Percentiles rank a stretch among this genome's conserved stretches.
phyloP scores from a whole-genome alignment of 1,140 invertebrate genomes.

The Ganaspis sp. region DNA sequence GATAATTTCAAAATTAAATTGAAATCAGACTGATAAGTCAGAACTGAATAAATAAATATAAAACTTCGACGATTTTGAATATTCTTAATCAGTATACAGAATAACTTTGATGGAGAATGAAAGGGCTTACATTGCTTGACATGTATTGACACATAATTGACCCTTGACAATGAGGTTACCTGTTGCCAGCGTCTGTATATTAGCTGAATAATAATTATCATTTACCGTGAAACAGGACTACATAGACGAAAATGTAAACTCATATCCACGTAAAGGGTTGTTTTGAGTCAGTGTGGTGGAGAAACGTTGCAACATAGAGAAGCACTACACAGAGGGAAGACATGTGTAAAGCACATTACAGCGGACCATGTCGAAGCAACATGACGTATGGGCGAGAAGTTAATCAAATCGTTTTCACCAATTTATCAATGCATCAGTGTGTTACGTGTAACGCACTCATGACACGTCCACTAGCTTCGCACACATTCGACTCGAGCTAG shows the following conservation, averaged over 20 bases:
- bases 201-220: conserved; percentile 14
- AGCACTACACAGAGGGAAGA: neutral
- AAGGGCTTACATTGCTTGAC: conserved; percentile 12
- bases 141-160: neutral
- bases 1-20: no score
- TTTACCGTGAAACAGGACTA: neutral
- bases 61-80: no score
- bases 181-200: neutral
- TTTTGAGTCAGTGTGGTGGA: neutral
- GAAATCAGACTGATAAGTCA: no score
- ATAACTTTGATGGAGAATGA: neutral
- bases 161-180: neutral
- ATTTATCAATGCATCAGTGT: conserved; percentile 22
- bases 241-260: conserved; percentile 2
- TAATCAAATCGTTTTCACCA: conserved; percentile 27
- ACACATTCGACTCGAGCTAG: neutral
- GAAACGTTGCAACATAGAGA: neutral
- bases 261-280: neutral
- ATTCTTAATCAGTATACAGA: no score
- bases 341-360: conserved; percentile 7
- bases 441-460: neutral
- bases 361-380: neutral
- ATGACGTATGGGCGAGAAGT: conserved; percentile 15
- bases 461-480: neutral
- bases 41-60: no score